Evolutionary conservation across 1,140 invertebrate species (phyloP).

Genomic region (Palaemon carinicauda): DNA sequence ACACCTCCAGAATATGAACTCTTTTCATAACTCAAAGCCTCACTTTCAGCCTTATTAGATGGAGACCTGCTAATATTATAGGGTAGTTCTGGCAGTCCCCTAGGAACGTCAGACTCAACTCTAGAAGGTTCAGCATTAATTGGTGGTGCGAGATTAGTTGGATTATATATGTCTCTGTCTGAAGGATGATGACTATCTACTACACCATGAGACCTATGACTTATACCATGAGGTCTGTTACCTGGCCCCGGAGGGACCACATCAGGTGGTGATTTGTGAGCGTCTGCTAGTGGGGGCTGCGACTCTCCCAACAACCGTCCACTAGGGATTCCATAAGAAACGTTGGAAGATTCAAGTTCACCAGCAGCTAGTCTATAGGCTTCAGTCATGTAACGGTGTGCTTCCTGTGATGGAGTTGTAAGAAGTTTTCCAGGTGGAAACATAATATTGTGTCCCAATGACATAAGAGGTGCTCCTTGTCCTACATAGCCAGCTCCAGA

Average conservation of each 20-base stretch:
- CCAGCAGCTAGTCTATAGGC: constrained; percentile 33
- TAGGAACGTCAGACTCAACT: constrained; percentile 18
- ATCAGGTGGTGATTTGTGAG: background rate
- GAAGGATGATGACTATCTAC: too few relatives aligned
- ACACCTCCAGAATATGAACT: background rate
- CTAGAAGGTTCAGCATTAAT: constrained; percentile 20
- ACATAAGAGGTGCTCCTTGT: constrained; percentile 44
- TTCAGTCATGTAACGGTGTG: constrained; percentile 44
- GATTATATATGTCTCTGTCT: background rate
- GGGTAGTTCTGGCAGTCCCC: background rate
- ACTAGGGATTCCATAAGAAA: constrained; percentile 7
- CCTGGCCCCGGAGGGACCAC: too few relatives aligned
- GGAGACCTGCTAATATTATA: constrained; percentile 11
- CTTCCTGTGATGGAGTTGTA: constrained; percentile 23
- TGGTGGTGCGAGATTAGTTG: background rate
- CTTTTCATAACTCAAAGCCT: constrained; percentile 23
- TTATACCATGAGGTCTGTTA: too few relatives aligned
- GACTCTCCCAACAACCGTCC: background rate
- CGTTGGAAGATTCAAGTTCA: constrained; percentile 18
- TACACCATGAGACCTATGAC: too few relatives aligned
- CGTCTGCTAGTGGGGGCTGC: constrained; percentile 11
- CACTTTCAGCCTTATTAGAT: constrained; percentile 20
- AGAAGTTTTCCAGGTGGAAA: constrained; percentile 29
- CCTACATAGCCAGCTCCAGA: constrained; percentile 27
- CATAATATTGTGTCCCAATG: constrained; percentile 50